Evolutionary conservation across 2,888 invertebrate species (phyloP).

Genomic region (Zaprionus obscuricornis): DNA sequence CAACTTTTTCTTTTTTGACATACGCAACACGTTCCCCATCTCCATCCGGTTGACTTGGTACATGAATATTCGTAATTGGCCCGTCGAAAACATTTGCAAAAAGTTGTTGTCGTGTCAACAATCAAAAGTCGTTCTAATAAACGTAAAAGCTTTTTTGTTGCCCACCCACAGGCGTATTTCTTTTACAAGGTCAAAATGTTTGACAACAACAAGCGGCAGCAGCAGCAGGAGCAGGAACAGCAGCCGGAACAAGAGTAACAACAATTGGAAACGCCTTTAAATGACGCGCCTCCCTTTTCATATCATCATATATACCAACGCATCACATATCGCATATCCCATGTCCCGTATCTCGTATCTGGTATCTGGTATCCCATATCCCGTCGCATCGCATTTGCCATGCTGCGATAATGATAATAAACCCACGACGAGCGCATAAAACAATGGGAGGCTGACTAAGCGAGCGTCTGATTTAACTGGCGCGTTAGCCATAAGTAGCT

Average conservation of each 20-base stretch:
- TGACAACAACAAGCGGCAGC: slow-evolving; percentile 31
- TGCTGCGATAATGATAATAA: slow-evolving; percentile 67
- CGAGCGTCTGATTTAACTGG: slow-evolving; percentile 70
- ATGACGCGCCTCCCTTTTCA: background rate
- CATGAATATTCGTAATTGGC: slow-evolving; percentile 23
- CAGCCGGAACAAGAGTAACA: slow-evolving; percentile 17
- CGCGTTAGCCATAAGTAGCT: slow-evolving; percentile 78
- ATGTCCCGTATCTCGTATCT: background rate
- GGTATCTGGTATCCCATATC: slow-evolving; percentile 15
- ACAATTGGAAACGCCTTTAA: slow-evolving; percentile 44
- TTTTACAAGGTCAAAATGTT: slow-evolving; percentile 47
- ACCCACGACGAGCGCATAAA: slow-evolving; percentile 61
- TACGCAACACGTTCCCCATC: no score
- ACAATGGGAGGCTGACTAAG: slow-evolving; percentile 70
- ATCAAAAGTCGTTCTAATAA: slow-evolving; percentile 72
- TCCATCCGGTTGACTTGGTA: no score
- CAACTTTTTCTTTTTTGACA: slow-evolving; percentile 15
- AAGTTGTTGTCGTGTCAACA: slow-evolving; percentile 62
- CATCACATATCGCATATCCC: background rate
- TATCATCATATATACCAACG: background rate
- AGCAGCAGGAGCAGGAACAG: no score
- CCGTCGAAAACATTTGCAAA: slow-evolving; percentile 35
- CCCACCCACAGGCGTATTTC: slow-evolving; percentile 5
- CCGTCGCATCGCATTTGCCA: background rate
- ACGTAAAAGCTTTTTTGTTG: slow-evolving; percentile 65